Evolutionary conservation across 2,888 invertebrate genomes (phyloP).

Genomic region (Andrena camellia): DNA sequence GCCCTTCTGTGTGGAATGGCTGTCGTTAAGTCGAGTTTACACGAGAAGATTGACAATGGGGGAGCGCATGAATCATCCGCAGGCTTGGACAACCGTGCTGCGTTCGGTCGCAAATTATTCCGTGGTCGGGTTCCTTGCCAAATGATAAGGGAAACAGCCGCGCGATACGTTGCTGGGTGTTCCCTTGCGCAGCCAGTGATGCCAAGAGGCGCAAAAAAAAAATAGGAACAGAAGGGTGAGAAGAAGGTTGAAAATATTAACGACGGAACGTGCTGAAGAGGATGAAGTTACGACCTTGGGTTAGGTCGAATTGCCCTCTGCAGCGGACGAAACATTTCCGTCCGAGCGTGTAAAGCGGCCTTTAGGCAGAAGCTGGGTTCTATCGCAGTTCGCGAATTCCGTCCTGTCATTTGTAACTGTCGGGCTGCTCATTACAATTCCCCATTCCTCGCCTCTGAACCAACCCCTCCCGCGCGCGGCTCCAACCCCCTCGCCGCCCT

Average conservation of each 20-base stretch:
- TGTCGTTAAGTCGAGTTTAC: constrained; percentile 61
- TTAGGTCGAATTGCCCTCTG: constrained; percentile 70
- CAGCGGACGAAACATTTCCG: constrained; percentile 76
- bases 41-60: constrained; percentile 64
- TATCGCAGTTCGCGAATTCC: constrained; percentile 85
- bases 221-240: too few relatives aligned
- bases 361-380: constrained; percentile 83
- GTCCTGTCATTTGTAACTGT: constrained; percentile 86
- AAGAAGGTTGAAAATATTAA: constrained; percentile 52
- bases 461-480: constrained; percentile 54
- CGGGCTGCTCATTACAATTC: constrained; percentile 85
- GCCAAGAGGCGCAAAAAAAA: too few relatives aligned
- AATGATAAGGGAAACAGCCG: neutral
- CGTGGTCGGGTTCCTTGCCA: constrained; percentile 9
- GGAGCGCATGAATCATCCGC: constrained; percentile 54
- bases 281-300: constrained; percentile 72
- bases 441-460: constrained; percentile 82
- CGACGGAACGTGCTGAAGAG: constrained; percentile 56
- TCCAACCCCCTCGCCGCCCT: constrained; percentile 40
- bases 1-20: constrained; percentile 40
- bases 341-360: constrained; percentile 81
- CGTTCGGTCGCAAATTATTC: constrained; percentile 30
- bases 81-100: constrained; percentile 29
- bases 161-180: neutral
- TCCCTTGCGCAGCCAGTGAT: too few relatives aligned